Evolutionary conservation across 2,888 invertebrate species (phyloP), one percentile per base, ranked within the genome.

Genomic region (Tenthredo distinguenda): DNA sequence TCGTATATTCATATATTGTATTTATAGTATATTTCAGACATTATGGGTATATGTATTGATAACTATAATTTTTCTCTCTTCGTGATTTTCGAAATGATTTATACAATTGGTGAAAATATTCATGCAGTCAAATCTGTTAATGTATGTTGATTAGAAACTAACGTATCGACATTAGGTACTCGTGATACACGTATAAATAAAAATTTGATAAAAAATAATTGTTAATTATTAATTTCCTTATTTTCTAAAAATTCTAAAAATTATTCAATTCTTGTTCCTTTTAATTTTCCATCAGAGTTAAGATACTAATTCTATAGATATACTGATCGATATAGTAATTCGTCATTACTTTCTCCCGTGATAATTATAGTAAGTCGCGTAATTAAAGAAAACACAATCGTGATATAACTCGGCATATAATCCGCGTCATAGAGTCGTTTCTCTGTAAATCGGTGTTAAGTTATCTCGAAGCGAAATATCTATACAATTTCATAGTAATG

Each of bases 401-500:
- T 34, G 68, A 68, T 68, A 26, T 34, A 34, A 34, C 34, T 31
- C 26, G 18, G 68, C 0, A 34, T 68, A 68, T 18, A 68, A 68
- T 68, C 34, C 43, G 21, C 72, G 72, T 74, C 72, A 74, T 74
- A 43, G 9, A 74, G n/a, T 26, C 72, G 72, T 37, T 74, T 43
- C 72, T 18, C 9, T 43, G 40, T 74, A 40, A 40, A 40, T 34
- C 31, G 31, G 1, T 37, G 18, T 18, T 72, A 43, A 74, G 40
- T 31, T 74, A 43, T 43, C 40, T 74, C n/a, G 43, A 43, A 43
- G n/a, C 26, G 10, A 43, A 74, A 74, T 74, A n/a, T 12, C n/a
- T 40, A 43, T 74, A 21, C 18, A 40, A 43, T 74, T 74, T 40
- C 4, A 40, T 37, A 83, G 79, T 79, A 58, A 65, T 83, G 77